Evolutionary conservation across 2,113 vertebrate species (phyloP), one percentile per base, ranked within the genome.

Genomic region (Lethenteron camtschaticum): DNA sequence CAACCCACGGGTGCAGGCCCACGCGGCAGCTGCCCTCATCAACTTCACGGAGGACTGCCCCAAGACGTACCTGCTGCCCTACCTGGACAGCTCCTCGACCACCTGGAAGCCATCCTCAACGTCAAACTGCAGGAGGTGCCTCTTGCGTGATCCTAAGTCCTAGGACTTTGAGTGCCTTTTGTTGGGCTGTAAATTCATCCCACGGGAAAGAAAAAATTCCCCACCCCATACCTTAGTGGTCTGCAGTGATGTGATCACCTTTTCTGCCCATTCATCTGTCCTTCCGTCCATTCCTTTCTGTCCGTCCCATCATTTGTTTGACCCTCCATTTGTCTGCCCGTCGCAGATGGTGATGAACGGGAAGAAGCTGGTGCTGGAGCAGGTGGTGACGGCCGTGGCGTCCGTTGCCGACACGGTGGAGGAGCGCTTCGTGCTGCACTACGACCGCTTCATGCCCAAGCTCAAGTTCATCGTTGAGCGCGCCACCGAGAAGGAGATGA

Each of bases 1-100:
- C 60, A 91, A 95, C 76, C 92, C 92, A 2, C 82, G 95, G 7
- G 95, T 99, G 69, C 95, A 99, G 79, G 95, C 92, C 11, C 95
- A 99, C 1, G 95, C 92, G 0, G 95, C 95, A 0, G 91, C 95
- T 0, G 95, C 95, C 0, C 87, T 99, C 71, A 96, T 97, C 63
- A 99, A 99, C 76, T 99, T 99, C 71, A 99, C 95, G 2, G 95
- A 99, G 77, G 92, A 99, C 78, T 99, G 95, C 74, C 95, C 92
- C 74, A 97, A 99, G 73, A 81, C 88, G 0, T 81, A 96, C 60
- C 87, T 99, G 9, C 79, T 95, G 75, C 92, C 90, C 0, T 95
- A 97, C 73, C 78, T 99, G 76, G 91, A 95, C 77, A 94, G 81
- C 72, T 96, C 77, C 88, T 99, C 75, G 88, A 94, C 70, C 92